These are phyloP conservation scores for Lemur catta DNA, from an alignment of 2,797 vertebrate species.

Conservation along the genomic window DNA sequence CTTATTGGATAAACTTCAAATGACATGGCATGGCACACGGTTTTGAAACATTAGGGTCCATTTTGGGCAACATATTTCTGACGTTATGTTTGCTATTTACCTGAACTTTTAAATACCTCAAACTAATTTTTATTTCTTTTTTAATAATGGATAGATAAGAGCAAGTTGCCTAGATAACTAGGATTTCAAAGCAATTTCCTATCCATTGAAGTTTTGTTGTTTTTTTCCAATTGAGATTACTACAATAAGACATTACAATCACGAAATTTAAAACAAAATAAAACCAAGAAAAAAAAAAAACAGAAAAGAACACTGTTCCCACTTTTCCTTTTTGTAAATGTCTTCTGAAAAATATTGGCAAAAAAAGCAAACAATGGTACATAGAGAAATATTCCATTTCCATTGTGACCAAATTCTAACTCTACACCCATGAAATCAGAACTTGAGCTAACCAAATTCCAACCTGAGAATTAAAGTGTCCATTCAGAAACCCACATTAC, in stretches of 20 bases:
- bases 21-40: neutral
- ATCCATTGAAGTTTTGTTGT: neutral
- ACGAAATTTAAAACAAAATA: constrained; percentile 7
- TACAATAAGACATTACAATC: neutral
- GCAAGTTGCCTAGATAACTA: constrained; percentile 33
- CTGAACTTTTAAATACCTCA: neutral
- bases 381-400: neutral
- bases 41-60: neutral
- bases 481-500: neutral
- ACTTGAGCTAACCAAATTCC: neutral
- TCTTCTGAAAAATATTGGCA: neutral
- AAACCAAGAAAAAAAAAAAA: constrained; percentile 9
- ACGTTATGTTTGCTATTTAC: constrained; percentile 27
- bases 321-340: neutral
- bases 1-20: neutral
- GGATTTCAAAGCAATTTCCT: constrained; percentile 53
- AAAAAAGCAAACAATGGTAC: neutral
- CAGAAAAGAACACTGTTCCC: neutral
- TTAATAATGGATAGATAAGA: neutral
- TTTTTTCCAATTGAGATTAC: neutral
- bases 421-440: neutral
- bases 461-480: neutral
- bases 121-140: constrained; percentile 14
- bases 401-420: neutral
- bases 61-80: neutral